Evolutionary conservation across 1,140 invertebrate genomes (phyloP).

Genomic region (Battus philenor): DNA sequence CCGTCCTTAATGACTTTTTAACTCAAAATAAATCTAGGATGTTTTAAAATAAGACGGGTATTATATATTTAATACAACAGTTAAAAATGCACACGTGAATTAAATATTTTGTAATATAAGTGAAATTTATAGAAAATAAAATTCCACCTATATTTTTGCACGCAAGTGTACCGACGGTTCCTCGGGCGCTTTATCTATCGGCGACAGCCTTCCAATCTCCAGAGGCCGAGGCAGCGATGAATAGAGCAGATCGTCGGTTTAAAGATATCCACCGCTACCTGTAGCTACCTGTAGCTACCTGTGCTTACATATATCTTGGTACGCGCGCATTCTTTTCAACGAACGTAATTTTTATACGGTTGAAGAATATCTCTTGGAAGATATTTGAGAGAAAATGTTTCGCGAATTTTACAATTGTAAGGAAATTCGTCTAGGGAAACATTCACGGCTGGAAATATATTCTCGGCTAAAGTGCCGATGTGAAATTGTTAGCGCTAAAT

Average conservation of each 20-base stretch:
- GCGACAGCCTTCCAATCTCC: conserved; percentile 28
- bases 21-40: too few relatives aligned
- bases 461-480: too few relatives aligned
- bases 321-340: not conserved
- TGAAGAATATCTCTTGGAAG: conserved; percentile 1
- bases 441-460: not conserved
- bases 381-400: conserved; percentile 14
- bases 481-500: too few relatives aligned
- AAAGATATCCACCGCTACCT: conserved; percentile 10
- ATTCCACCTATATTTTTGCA: conserved; percentile 12
- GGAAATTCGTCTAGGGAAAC: conserved; percentile 10
- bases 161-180: conserved; percentile 13
- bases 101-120: too few relatives aligned
- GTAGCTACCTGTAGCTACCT: conserved; percentile 6
- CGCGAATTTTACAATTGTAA: conserved; percentile 10
- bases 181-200: conserved; percentile 38
- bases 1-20: too few relatives aligned
- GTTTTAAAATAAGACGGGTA: too few relatives aligned
- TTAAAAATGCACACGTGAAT: too few relatives aligned
- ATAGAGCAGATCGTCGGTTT: conserved; percentile 25
- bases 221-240: conserved; percentile 27
- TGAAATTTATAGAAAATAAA: too few relatives aligned
- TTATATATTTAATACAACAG: too few relatives aligned
- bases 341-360: not conserved
- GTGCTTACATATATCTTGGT: too few relatives aligned